These are phyloP conservation scores for Heterocephalus glaber DNA, from an alignment of 2,113 vertebrate genomes.

Conservation along the genomic window DNA sequence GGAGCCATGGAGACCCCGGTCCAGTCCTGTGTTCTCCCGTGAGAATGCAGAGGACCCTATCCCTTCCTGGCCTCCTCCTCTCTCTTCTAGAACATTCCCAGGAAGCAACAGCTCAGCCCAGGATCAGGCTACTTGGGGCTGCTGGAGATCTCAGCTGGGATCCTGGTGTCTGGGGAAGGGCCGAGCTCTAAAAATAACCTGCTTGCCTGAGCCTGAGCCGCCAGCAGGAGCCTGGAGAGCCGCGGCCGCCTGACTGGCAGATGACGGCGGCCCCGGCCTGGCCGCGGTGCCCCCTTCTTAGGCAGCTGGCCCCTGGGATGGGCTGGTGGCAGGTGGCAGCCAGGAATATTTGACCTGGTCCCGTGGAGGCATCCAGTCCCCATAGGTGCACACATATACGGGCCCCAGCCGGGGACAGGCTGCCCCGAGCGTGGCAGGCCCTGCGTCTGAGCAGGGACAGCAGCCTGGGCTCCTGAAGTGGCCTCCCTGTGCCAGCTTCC, in stretches of 20 bases:
- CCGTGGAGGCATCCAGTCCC: not conserved
- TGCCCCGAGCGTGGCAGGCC: rapidly evolving
- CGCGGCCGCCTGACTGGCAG: not conserved
- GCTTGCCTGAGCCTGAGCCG: constrained; percentile 30
- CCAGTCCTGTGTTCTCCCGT: rapidly evolving
- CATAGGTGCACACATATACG: no score
- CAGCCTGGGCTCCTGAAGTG: not conserved
- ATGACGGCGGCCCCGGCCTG: not conserved
- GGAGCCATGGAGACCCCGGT: not conserved
- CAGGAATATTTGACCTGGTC: constrained; percentile 44
- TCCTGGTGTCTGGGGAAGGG: constrained; percentile 74
- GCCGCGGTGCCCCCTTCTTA: not conserved
- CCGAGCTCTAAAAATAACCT: constrained; percentile 78
- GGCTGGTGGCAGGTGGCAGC: constrained; percentile 59
- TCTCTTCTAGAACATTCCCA: constrained; percentile 51
- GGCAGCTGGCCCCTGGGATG: constrained; percentile 45
- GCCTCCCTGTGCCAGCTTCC: not conserved
- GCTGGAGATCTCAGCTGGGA: constrained; percentile 69
- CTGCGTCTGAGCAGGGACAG: not conserved
- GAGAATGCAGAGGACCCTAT: rapidly evolving
- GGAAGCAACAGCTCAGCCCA: not conserved
- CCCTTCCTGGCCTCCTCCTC: not conserved
- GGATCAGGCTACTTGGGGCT: constrained; percentile 26
- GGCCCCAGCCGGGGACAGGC: not conserved
- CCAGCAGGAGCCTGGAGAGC: not conserved